Evolutionary conservation across 2,888 invertebrate species (phyloP), one percentile per base, ranked within the genome.

Genomic region (Drosophila percnosoma): DNA sequence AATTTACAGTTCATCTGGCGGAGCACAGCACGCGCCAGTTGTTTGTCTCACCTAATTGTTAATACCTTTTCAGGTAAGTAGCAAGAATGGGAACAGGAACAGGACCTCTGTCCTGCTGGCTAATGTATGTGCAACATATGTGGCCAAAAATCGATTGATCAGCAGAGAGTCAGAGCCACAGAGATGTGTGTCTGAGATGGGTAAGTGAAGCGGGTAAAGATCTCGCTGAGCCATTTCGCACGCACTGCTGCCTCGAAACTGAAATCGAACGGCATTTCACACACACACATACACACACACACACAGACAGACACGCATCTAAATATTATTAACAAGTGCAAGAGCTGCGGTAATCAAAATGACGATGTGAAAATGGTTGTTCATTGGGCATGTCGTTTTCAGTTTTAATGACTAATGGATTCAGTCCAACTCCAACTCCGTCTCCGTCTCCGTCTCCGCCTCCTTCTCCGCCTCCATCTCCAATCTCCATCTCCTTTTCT

Each of bases 281-380:
- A 64, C 21, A 61, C 40, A 68, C 52, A 57, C 34, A 54, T 38
- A 31, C 63, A 53, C 34, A 21, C 21, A 21, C 24, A 24, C 24
- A 51, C 52, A 34, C 63, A 70, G 4, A 4, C 3, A 27, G 18
- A 36, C 18, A 33, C 24, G 4, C 15, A 55, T 4, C 3, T 21
- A 3, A 31, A 42, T 42, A 42, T 27, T 42, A 42, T 21, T 15
- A 36, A 60, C 38, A 62, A 57, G 62, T 55, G 68, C 31, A 68
- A 52, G 52, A 68, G 49, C 82, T 83, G 83, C 67, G 86, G 76
- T 57, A 78, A 82, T 86, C 84, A 82, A 80, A 82, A 85, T 82
- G 85, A 87, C 80, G 86, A 87, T 87, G 86, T 87, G 87, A 87
- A 87, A 87, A 87, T 83, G 72, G 78, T 80, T 83, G 84, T 76